Percentiles rank a stretch among this genome's conserved stretches.
phyloP scores from a whole-genome alignment of 2,797 vertebrate genomes.

The Labeo calbasu region DNA sequence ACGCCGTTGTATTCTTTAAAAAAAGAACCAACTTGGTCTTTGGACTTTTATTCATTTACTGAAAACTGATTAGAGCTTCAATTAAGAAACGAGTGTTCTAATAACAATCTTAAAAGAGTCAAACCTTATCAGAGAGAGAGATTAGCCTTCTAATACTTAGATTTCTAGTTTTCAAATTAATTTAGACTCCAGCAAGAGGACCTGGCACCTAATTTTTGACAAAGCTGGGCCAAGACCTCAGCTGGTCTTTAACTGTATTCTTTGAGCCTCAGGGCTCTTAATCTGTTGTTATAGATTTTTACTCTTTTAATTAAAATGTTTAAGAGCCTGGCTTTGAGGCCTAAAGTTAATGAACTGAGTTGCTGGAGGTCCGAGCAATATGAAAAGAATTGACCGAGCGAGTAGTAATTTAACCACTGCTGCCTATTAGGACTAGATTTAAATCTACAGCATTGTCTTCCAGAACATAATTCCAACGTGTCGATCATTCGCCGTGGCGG shows the following conservation, averaged over 20 bases:
- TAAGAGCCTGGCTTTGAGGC: conserved; percentile 48
- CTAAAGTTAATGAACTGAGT: conserved; percentile 42
- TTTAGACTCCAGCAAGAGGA: not conserved
- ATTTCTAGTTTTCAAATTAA: conserved; percentile 30
- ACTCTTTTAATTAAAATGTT: conserved; percentile 45
- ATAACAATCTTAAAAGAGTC: conserved; percentile 7
- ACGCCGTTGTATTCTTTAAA: not conserved
- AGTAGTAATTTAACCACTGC: conserved; percentile 33
- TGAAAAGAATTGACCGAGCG: conserved; percentile 34
- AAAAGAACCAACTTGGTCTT: not conserved
- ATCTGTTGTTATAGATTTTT: conserved; percentile 48
- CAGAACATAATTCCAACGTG: conserved; percentile 12
- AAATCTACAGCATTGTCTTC: conserved; percentile 26
- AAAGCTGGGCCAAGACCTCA: conserved; percentile 18
- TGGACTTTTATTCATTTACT: not conserved
- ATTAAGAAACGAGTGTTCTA: not conserved
- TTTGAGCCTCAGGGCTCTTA: conserved; percentile 25
- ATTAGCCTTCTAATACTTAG: conserved; percentile 14
- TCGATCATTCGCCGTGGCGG: not conserved
- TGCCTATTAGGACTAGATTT: conserved; percentile 27
- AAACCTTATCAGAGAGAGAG: conserved; percentile 17
- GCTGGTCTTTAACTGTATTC: conserved; percentile 36
- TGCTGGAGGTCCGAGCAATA: conserved; percentile 41
- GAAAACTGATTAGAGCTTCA: not conserved
- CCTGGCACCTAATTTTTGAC: conserved; percentile 10